Percentiles rank a stretch among this genome's conserved stretches.
phyloP scores from a whole-genome alignment of 2,797 vertebrate species.

The Acipenser ruthenus region DNA sequence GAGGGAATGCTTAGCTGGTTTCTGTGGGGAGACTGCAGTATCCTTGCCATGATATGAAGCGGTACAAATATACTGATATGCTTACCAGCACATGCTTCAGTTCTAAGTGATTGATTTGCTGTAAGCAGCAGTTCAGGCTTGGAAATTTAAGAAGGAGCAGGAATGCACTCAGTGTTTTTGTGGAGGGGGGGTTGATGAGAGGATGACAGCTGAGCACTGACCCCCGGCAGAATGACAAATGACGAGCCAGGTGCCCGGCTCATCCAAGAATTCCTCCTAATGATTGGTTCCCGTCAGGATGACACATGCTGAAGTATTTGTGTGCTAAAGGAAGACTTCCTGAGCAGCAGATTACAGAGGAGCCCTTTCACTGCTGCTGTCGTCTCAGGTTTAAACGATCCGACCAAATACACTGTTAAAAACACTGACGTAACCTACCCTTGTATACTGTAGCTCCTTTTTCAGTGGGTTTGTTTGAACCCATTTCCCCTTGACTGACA shows the following conservation, averaged over 20 bases:
- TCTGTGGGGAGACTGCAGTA: slow-evolving; percentile 35
- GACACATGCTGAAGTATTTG: slow-evolving; percentile 37
- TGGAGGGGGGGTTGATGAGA: slow-evolving; percentile 63
- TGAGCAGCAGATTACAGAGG: slow-evolving; percentile 25
- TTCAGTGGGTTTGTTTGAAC: no score
- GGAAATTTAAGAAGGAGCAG: slow-evolving; percentile 59
- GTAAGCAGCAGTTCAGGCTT: slow-evolving; percentile 41
- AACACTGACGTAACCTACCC: no score
- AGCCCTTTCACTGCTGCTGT: neutral
- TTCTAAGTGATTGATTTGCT: slow-evolving; percentile 48
- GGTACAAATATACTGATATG: slow-evolving; percentile 25
- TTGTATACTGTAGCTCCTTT: no score
- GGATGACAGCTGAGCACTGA: slow-evolving; percentile 74
- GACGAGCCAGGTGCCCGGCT: slow-evolving; percentile 68
- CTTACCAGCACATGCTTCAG: slow-evolving; percentile 40
- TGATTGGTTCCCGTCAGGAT: slow-evolving; percentile 31
- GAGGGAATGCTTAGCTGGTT: slow-evolving; percentile 37
- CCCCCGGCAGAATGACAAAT: slow-evolving; percentile 75
- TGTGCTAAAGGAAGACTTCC: slow-evolving; percentile 65
- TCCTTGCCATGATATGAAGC: slow-evolving; percentile 25
- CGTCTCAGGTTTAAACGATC: no score
- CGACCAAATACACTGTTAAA: no score
- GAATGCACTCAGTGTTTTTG: slow-evolving; percentile 53
- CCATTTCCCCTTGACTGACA: no score
- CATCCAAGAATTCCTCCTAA: slow-evolving; percentile 28